Base-by-base conservation (phyloP, 2,888 invertebrate genomes). In the Callosobruchus maculatus region DNA sequence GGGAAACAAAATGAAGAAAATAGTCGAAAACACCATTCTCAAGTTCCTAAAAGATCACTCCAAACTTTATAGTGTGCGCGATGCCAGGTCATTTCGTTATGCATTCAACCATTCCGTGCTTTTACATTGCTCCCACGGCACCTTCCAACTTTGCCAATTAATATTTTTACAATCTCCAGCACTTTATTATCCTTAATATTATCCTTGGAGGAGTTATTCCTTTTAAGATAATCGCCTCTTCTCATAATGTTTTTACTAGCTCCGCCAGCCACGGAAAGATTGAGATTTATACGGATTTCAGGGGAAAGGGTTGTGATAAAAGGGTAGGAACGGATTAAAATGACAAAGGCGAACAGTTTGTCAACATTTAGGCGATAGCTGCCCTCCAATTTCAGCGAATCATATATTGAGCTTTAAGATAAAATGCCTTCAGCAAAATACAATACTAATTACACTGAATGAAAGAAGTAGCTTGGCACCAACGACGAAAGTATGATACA, bases 111-210 rank as follows among this genome's bases (percentile, higher is more conserved):
- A 49, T 49, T 49, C 49, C 49, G 49, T 49, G 49, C 75, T 76
- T 71, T 75, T 77, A 77, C 80, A 82, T 81, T 78, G 80, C 80
- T 82, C 83, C 82, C 82, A 77, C 78, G 83, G 82, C 78, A 79
- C 80, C 80, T 80, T 80, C 83, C 79, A 86, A 86, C 86, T 86
- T 86, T 85, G 79, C 83, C 85, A 85, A 86, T 86, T 86, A 86
- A 86, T 86, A 84, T 85, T 85, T 85, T 85, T 86, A 84, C 83
- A 84, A 85, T 84, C 83, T 81, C 77, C 80, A 49, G 49, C 49
- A 83, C 82, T 85, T 85, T 85, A 85, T 85, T 85, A 83, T 82
- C 83, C 83, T 81, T 81, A 78, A 85, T 84, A 85, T 84, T 85
- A 83, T 82, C 83, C 84, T 82, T 82, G 79, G 78, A 82, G 82